phyloP scores from a whole-genome alignment of 1,140 invertebrate genomes.

The Macrobrachium rosenbergii region DNA sequence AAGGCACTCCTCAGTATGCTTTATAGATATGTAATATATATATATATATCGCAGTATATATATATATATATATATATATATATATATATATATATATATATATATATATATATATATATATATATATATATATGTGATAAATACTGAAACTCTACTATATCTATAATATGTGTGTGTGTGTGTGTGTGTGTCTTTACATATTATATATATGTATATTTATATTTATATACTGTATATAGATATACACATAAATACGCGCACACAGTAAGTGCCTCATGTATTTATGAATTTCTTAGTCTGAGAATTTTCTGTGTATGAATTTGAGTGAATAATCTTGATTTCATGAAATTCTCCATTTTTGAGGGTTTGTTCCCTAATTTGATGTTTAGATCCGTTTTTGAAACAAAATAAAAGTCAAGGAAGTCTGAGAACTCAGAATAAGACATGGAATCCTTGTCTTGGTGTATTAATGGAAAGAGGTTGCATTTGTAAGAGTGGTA shows the following conservation, averaged over 20 bases:
- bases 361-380: not conserved
- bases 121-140: slow-evolving; percentile 1
- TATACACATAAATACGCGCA: not conserved
- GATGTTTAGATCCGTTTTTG: no score
- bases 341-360: not conserved
- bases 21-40: slow-evolving; percentile 11
- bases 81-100: slow-evolving; percentile 24
- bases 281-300: no score
- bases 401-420: no score
- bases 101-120: slow-evolving; percentile 8
- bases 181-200: no score
- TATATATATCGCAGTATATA: slow-evolving; percentile 23
- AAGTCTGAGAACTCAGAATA: no score
- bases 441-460: no score
- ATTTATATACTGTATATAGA: not conserved
- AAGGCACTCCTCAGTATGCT: not conserved
- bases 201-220: not conserved
- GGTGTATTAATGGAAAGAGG: no score
- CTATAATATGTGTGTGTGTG: not conserved
- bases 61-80: slow-evolving; percentile 15
- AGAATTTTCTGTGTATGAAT: no score
- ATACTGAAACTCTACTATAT: no score
- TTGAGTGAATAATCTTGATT: no score
- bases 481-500: no score
- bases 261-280: not conserved